Evolutionary conservation across 92 coral and sea anemone genomes (phyloP), one percentile per base, ranked within the genome.

Genomic region (Pocillopora grandis): DNA sequence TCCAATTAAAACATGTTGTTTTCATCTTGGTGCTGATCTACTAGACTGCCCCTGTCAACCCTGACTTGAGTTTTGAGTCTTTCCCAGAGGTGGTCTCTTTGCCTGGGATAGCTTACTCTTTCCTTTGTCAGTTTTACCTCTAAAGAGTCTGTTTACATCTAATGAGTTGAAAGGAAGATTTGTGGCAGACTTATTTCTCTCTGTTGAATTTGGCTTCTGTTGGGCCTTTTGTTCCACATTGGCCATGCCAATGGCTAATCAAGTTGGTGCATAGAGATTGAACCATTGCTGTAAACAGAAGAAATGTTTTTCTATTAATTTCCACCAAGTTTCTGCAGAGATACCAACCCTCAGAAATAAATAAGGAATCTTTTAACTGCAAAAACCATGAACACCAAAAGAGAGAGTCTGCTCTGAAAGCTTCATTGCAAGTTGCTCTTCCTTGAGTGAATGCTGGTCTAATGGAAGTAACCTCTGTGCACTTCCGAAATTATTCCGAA

Each of bases 221-320:
- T 78, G 56, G 56, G 60, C 87, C 62, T 87, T 76, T 57, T 66
- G 76, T 58, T 80, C 81, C 36, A 80, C 56, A 66, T 76, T 87
- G 5, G 48, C 83, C 27, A 83, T 86, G 82, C 94, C 98, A 49
- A 92, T 91, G 18, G 92, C 95, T 19, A 96, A 85, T 78, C 99
- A 86, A 72, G 87, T 87, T 33, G 99, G 99, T 35, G 98, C 98
- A 77, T 94, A 97, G 82, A 97, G 86, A 76, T 97, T 94, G 63
- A 97, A 97, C 99, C 99, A 97, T 94, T 97, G 98, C 99, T 97
- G 72, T 1, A 52, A 79, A 75, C 27, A 78, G 16, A 71, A 56
- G 55, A 5, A 2, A 27, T 27, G 27, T 27, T 1, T 35, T 14
- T 0, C 21, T 21, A 23, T 31, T 16, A 69, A 11, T 20, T 2